Evolutionary conservation across 2,797 vertebrate genomes (phyloP).

Genomic region (Chloroceryle amazona): DNA sequence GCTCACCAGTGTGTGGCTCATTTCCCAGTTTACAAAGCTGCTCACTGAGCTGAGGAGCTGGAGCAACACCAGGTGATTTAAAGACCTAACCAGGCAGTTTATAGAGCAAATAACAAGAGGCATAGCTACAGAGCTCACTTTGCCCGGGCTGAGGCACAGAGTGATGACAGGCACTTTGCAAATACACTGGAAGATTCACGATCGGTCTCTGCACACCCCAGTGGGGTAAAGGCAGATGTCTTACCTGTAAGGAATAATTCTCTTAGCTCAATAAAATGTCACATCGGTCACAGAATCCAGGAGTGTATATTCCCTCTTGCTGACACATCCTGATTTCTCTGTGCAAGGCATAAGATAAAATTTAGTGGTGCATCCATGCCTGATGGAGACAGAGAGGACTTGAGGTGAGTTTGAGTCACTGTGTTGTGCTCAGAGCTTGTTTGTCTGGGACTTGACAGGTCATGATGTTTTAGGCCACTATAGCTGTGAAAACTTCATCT

Average conservation of each 20-base stretch:
- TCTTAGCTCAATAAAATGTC: not conserved
- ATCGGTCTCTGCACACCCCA: not conserved
- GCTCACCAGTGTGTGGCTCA: fast-evolving
- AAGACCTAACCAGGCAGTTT: not conserved
- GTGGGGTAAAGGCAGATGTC: not conserved
- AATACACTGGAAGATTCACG: not conserved
- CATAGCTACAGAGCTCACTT: not conserved
- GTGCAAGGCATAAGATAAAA: not conserved
- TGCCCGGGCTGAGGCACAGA: not conserved
- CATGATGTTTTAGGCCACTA: not conserved
- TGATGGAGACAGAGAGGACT: not conserved
- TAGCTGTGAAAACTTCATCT: not conserved
- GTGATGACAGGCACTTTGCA: not conserved
- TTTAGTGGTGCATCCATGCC: not conserved
- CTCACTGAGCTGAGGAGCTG: not conserved
- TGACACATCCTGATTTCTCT: not conserved
- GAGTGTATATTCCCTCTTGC: not conserved
- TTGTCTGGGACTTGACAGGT: not conserved
- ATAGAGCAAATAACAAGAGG: not conserved
- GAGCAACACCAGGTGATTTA: not conserved
- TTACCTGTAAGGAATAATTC: not conserved
- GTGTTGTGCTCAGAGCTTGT: not conserved
- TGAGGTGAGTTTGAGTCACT: not conserved
- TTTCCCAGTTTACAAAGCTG: not conserved
- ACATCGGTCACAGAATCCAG: not conserved